These are phyloP conservation scores for Nansenia antarctica DNA, from an alignment of 2,113 vertebrate species.

Conservation along the genomic window DNA sequence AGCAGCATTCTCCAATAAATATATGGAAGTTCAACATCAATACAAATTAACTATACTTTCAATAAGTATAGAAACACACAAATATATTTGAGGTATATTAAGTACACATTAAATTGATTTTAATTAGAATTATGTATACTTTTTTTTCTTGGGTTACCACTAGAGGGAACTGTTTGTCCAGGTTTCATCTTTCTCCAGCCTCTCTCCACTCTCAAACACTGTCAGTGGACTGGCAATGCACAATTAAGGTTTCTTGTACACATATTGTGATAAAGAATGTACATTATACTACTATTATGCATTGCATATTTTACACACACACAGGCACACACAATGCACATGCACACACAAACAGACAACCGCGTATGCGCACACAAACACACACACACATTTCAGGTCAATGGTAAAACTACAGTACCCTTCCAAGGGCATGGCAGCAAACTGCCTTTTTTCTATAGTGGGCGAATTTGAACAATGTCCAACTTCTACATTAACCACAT, in stretches of 20 bases:
- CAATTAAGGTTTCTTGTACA: neutral
- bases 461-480: slow-evolving; percentile 49
- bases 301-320: neutral
- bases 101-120: no score
- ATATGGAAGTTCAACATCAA: no score
- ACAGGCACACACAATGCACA: neutral
- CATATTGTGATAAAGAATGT: neutral
- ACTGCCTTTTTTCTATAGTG: slow-evolving; percentile 5
- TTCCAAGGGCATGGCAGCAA: slow-evolving; percentile 35
- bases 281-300: neutral
- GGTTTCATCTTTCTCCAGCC: slow-evolving; percentile 2
- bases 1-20: no score
- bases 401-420: neutral
- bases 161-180: slow-evolving; percentile 62
- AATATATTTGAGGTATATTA: no score
- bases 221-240: neutral
- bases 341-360: slow-evolving; percentile 13
- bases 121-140: no score
- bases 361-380: slow-evolving; percentile 1
- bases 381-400: neutral
- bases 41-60: no score
- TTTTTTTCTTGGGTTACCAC: no score
- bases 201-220: neutral
- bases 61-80: no score
- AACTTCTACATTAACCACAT: slow-evolving; percentile 43